Conservation (phyloP, 2,888 invertebrate genomes). For the Platycnemis pennipes region DNA sequence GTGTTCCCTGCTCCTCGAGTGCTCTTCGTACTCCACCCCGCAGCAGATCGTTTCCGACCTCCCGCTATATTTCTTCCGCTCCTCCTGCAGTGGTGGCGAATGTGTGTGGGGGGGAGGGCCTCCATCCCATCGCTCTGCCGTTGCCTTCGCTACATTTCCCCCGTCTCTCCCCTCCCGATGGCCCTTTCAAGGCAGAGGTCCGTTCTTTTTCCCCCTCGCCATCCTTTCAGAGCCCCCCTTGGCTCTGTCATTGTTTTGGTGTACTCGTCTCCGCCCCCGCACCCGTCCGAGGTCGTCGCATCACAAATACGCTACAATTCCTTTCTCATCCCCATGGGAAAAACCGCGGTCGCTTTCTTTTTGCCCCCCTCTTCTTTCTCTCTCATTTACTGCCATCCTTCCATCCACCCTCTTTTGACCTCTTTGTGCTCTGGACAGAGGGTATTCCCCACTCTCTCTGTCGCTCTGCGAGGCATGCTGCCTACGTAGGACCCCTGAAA, state of each 20-base stretch:
- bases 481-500: neutral
- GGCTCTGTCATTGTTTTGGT: neutral
- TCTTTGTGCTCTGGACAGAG: slow-evolving; percentile 43
- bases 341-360: neutral
- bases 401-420: neutral
- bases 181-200: neutral
- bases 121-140: neutral
- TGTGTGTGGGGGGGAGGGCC: neutral
- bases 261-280: too few species aligned
- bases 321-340: neutral
- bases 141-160: neutral
- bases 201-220: neutral
- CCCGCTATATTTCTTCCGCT: neutral
- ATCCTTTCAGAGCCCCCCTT: neutral
- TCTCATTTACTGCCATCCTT: neutral
- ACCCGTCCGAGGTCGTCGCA: neutral
- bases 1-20: neutral
- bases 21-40: neutral
- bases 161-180: neutral
- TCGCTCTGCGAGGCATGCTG: neutral
- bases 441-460: neutral
- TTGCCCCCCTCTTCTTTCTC: neutral
- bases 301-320: neutral
- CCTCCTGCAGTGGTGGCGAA: neutral
- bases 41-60: slow-evolving; percentile 12